Conservation (phyloP, 2,797 vertebrate genomes). For the Cynodonichthys magdalenae region DNA sequence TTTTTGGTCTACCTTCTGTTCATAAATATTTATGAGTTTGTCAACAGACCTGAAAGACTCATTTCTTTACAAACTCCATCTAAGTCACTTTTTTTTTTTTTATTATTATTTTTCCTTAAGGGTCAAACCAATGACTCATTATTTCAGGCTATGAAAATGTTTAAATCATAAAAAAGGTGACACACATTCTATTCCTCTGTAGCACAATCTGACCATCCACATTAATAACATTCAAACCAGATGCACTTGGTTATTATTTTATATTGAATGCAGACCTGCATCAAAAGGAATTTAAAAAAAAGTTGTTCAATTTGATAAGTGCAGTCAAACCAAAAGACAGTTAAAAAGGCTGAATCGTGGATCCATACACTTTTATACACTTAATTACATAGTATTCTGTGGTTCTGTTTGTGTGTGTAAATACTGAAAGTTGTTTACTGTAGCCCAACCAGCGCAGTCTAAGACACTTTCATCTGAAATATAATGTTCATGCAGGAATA, state of each 20-base stretch:
- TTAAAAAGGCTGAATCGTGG: too few relatives aligned
- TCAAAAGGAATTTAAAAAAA: neutral
- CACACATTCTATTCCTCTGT: neutral
- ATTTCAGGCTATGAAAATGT: neutral
- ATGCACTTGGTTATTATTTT: neutral
- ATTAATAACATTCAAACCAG: neutral
- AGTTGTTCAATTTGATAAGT: neutral
- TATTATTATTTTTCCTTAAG: neutral
- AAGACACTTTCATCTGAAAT: too few relatives aligned
- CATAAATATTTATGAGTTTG: constrained; percentile 42
- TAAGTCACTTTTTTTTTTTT: neutral
- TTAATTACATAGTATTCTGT: too few relatives aligned
- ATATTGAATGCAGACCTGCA: neutral
- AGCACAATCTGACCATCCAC: neutral
- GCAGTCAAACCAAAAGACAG: neutral
- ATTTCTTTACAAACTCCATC: constrained; percentile 22
- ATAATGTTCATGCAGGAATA: too few relatives aligned
- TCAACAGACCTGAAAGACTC: constrained; percentile 27
- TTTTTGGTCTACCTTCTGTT: constrained; percentile 12
- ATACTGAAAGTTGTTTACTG: too few relatives aligned
- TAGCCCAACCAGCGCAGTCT: too few relatives aligned
- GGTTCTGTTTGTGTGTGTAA: too few relatives aligned
- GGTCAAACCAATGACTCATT: constrained; percentile 3
- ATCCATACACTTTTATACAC: too few relatives aligned
- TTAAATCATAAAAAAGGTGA: neutral